Percentiles rank a stretch among this genome's conserved stretches.
phyloP scores from a whole-genome alignment of 2,113 vertebrate genomes.

The Chascanopsetta lugubris region DNA sequence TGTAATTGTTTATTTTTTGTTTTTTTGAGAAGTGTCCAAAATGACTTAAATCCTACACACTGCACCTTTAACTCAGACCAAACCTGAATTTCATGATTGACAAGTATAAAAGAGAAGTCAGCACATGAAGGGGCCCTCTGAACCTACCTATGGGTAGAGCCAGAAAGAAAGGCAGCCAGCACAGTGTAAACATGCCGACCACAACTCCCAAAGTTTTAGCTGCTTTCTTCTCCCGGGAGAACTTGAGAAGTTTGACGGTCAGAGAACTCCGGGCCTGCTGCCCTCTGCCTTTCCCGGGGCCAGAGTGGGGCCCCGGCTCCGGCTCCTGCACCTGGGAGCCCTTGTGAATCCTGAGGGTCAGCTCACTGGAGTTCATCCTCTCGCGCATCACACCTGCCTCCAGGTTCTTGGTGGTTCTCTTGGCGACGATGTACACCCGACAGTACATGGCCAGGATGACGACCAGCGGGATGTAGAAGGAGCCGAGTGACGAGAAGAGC shows the following conservation, averaged over 20 bases:
- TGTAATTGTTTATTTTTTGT: no score
- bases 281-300: slow-evolving; percentile 82
- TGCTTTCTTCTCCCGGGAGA: slow-evolving; percentile 96
- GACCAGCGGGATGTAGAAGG: slow-evolving; percentile 93
- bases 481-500: slow-evolving; percentile 96
- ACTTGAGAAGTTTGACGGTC: slow-evolving; percentile 92
- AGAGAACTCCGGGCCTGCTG: slow-evolving; percentile 89
- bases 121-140: background rate
- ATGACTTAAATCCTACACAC: no score
- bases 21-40: no score
- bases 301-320: slow-evolving; percentile 70
- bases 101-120: background rate
- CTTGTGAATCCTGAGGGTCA: slow-evolving; percentile 95
- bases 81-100: background rate
- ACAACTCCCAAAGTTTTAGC: slow-evolving; percentile 95
- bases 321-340: slow-evolving; percentile 86
- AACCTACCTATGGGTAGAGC: slow-evolving; percentile 91
- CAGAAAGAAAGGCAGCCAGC: slow-evolving; percentile 96
- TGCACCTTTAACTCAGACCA: no score
- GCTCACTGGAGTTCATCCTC: slow-evolving; percentile 91
- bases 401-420: slow-evolving; percentile 95
- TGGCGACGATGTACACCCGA: slow-evolving; percentile 94
- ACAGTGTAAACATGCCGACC: slow-evolving; percentile 94
- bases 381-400: slow-evolving; percentile 96
- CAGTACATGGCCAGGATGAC: slow-evolving; percentile 97